phyloP scores from a whole-genome alignment of 2,113 vertebrate species.

The Melanerpes formicivorus region DNA sequence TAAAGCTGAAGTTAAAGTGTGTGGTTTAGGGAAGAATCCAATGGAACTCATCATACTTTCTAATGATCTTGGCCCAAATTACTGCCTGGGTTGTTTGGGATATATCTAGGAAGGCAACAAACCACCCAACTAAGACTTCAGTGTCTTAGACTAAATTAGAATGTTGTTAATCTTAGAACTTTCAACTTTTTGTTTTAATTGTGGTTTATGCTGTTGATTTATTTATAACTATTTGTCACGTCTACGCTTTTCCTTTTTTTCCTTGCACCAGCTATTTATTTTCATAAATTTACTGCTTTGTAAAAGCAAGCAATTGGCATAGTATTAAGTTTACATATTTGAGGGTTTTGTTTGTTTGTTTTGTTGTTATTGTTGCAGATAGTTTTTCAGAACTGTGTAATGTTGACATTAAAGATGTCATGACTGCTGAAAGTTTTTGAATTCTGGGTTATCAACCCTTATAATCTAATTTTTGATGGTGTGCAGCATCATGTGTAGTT shows the following conservation, averaged over 20 bases:
- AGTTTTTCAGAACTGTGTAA: neutral
- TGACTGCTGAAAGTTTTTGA: slow-evolving; percentile 51
- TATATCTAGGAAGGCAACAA: neutral
- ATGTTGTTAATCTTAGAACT: slow-evolving; percentile 2
- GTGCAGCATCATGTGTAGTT: slow-evolving; percentile 50
- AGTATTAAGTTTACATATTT: neutral
- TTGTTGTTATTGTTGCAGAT: neutral
- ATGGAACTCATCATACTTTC: neutral
- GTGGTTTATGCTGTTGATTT: neutral
- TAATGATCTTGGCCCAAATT: neutral
- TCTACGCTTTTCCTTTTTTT: neutral
- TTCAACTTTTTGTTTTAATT: neutral
- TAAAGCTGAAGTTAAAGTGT: neutral
- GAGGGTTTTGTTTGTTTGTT: neutral
- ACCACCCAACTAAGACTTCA: neutral
- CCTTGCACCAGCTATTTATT: neutral
- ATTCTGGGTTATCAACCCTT: slow-evolving; percentile 12
- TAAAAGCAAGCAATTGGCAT: neutral
- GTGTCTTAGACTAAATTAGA: neutral
- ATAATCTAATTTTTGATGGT: slow-evolving; percentile 56
- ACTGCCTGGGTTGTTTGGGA: neutral
- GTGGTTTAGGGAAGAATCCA: neutral
- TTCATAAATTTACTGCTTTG: neutral
- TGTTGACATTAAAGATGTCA: slow-evolving; percentile 12
- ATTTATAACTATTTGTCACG: neutral